These are phyloP conservation scores for Steatocranus sp. DNA, from an alignment of 2,797 vertebrate species.

Conservation along the genomic window DNA sequence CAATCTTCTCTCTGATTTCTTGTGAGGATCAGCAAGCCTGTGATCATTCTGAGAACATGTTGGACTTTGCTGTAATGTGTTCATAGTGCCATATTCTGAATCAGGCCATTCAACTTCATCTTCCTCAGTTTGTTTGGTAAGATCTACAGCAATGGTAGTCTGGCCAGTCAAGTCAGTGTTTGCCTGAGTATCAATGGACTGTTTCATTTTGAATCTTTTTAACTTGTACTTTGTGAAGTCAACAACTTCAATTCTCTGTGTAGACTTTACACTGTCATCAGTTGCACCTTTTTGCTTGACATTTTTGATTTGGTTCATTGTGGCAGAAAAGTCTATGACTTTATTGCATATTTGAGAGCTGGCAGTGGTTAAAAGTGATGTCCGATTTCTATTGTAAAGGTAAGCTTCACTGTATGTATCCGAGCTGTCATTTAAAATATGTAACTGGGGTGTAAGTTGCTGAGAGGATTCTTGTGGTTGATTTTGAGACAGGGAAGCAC, in stretches of 20 bases:
- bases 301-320: slow-evolving; percentile 23
- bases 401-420: slow-evolving; percentile 35
- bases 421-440: slow-evolving; percentile 58
- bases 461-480: not conserved
- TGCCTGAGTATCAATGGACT: not conserved
- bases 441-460: slow-evolving; percentile 43
- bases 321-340: slow-evolving; percentile 70
- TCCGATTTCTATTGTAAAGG: slow-evolving; percentile 52
- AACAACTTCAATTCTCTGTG: slow-evolving; percentile 40
- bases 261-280: not conserved
- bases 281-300: slow-evolving; percentile 4
- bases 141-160: slow-evolving; percentile 48
- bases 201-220: slow-evolving; percentile 60
- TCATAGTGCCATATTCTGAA: not conserved
- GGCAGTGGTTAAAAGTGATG: not conserved
- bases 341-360: slow-evolving; percentile 45
- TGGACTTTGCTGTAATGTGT: not conserved
- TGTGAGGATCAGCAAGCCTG: slow-evolving; percentile 7
- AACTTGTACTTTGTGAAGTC: slow-evolving; percentile 73
- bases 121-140: slow-evolving; percentile 62
- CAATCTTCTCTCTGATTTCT: slow-evolving; percentile 12
- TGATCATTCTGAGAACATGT: slow-evolving; percentile 11
- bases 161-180: not conserved
- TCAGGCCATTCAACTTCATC: slow-evolving; percentile 39
- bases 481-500: not conserved